A percentile compares a stretch with the other conserved stretches of the same genome.
phyloP scores from a whole-genome alignment of 2,888 invertebrate genomes.

The Sympetrum striolatum region DNA sequence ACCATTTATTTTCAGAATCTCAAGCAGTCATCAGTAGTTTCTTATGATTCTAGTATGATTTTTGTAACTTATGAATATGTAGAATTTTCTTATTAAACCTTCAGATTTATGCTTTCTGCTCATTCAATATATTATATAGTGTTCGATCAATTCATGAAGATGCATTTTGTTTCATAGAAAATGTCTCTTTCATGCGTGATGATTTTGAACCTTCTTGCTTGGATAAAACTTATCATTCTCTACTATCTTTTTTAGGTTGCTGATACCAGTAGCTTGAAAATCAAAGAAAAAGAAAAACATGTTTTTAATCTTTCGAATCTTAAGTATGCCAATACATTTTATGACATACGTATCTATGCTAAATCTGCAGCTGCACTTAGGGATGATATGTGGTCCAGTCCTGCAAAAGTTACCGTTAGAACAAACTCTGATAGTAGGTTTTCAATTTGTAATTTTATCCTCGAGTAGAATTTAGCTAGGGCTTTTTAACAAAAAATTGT shows the following conservation, averaged over 20 bases:
- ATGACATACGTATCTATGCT: slow-evolving; percentile 75
- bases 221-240: neutral
- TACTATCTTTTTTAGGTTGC: slow-evolving; percentile 37
- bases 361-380: slow-evolving; percentile 65
- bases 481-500: slow-evolving; percentile 25
- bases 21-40: too few species aligned
- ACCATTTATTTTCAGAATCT: too few species aligned
- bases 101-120: too few species aligned
- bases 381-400: slow-evolving; percentile 74
- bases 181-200: neutral
- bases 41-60: too few species aligned
- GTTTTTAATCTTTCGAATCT: slow-evolving; percentile 63
- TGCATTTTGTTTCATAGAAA: too few species aligned
- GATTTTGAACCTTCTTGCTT: neutral
- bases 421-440: slow-evolving; percentile 60
- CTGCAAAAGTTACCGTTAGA: slow-evolving; percentile 66
- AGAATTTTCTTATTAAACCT: too few species aligned
- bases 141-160: too few species aligned
- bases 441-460: neutral
- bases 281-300: slow-evolving; percentile 34
- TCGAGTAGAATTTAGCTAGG: neutral
- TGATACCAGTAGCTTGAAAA: slow-evolving; percentile 46
- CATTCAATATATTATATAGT: too few species aligned
- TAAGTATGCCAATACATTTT: slow-evolving; percentile 71
- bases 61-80: too few species aligned